Conservation (phyloP, 2,113 vertebrate genomes). For the Caloenas nicobarica region DNA sequence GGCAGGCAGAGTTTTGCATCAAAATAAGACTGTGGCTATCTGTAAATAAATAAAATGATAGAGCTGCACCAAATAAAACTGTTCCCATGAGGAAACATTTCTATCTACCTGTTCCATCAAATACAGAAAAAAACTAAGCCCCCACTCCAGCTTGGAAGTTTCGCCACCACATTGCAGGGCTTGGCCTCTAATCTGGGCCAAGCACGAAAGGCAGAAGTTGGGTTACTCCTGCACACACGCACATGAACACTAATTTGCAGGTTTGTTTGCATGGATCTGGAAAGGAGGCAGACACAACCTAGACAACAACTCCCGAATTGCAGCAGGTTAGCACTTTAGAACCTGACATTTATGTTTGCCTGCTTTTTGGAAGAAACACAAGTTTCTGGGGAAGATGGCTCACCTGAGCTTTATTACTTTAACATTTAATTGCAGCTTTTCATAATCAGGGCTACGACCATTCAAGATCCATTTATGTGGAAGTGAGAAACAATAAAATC, state of each 20-base stretch:
- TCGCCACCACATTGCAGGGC: neutral
- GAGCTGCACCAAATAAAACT: neutral
- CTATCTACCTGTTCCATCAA: conserved; percentile 67
- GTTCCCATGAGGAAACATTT: neutral
- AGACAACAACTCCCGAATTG: neutral
- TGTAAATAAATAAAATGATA: conserved; percentile 23
- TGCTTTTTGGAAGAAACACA: neutral
- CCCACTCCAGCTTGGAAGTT: neutral
- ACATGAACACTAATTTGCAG: neutral
- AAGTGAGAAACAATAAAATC: conserved; percentile 72
- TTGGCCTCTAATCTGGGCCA: conserved; percentile 58
- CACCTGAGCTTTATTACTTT: conserved; percentile 20
- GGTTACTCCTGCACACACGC: neutral
- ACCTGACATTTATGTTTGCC: neutral
- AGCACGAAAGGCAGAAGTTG: conserved; percentile 61
- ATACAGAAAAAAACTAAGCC: neutral
- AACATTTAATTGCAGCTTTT: conserved; percentile 56
- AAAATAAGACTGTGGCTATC: conserved; percentile 4
- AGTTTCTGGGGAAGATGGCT: neutral
- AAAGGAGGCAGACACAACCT: neutral
- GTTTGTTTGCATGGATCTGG: neutral
- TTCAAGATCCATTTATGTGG: conserved; percentile 64
- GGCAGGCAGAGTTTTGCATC: conserved; percentile 55
- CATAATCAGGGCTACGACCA: conserved; percentile 28
- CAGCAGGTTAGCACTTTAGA: neutral